Conservation (phyloP, 2,888 invertebrate species). For the Latrodectus elegans region DNA sequence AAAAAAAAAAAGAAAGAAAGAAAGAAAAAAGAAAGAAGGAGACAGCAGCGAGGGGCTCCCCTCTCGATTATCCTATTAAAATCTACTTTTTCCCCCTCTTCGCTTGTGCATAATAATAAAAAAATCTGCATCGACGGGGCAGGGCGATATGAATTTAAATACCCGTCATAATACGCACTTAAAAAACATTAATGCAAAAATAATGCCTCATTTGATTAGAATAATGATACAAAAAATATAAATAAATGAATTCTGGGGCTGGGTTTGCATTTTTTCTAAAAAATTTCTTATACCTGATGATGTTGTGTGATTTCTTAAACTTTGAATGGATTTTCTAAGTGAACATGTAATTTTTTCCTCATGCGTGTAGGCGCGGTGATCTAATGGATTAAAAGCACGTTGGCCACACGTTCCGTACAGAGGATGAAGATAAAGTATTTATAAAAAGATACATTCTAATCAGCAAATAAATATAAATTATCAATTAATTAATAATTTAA, state of each 20-base stretch:
- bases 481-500: too few relatives aligned
- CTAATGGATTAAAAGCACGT: too few relatives aligned
- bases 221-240: conserved; percentile 48
- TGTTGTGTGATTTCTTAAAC: conserved; percentile 13
- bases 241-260: conserved; percentile 31
- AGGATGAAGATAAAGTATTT: too few relatives aligned
- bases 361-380: too few relatives aligned
- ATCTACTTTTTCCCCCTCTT: conserved; percentile 27
- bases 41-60: conserved; percentile 19
- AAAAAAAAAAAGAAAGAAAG: too few relatives aligned
- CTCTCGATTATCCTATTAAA: conserved; percentile 54
- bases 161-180: conserved; percentile 59
- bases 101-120: conserved; percentile 3
- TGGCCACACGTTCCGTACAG: too few relatives aligned
- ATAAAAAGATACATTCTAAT: too few relatives aligned
- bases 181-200: conserved; percentile 69
- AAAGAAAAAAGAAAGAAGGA: conserved; percentile 36
- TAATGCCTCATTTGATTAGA: conserved; percentile 60
- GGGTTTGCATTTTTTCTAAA: conserved; percentile 44
- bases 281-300: conserved; percentile 4
- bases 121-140: conserved; percentile 7
- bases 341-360: conserved; percentile 19
- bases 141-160: conserved; percentile 58
- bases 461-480: too few relatives aligned
- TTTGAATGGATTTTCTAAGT: background rate